These are phyloP conservation scores for Imbricaverruca yamaguchii DNA, from an alignment of 2,888 invertebrate species.

Conservation along the genomic window DNA sequence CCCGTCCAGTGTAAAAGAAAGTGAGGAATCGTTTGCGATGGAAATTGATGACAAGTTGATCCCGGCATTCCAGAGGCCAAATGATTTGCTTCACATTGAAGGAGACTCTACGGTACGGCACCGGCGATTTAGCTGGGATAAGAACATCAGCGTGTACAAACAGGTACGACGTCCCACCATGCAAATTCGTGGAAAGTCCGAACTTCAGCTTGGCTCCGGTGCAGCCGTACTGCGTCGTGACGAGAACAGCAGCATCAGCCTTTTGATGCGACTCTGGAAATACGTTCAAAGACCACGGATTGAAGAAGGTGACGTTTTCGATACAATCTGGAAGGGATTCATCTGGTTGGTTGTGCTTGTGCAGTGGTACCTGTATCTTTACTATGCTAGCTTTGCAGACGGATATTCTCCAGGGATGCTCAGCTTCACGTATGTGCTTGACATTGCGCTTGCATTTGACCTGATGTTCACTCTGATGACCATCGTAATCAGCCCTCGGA, in stretches of 20 bases:
- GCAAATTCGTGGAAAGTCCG: not conserved
- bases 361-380: not conserved
- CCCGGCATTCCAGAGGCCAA: not conserved
- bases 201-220: not conserved
- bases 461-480: not conserved
- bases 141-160: not conserved
- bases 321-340: not conserved
- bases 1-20: too few relatives aligned
- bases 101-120: not conserved
- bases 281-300: not conserved
- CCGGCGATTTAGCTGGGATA: not conserved
- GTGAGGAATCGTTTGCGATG: too few relatives aligned
- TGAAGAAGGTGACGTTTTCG: not conserved
- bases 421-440: not conserved
- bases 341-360: not conserved
- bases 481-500: not conserved
- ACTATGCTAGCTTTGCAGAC: not conserved
- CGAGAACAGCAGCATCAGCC: not conserved
- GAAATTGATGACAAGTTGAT: not conserved
- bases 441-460: not conserved
- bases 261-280: not conserved
- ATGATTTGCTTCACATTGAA: not conserved
- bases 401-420: not conserved
- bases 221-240: not conserved
- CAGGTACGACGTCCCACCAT: not conserved